A percentile compares a stretch with the other conserved stretches of the same genome.
Conservation (phyloP, 2,113 vertebrate genomes). For the Carassius auratus region DNA sequence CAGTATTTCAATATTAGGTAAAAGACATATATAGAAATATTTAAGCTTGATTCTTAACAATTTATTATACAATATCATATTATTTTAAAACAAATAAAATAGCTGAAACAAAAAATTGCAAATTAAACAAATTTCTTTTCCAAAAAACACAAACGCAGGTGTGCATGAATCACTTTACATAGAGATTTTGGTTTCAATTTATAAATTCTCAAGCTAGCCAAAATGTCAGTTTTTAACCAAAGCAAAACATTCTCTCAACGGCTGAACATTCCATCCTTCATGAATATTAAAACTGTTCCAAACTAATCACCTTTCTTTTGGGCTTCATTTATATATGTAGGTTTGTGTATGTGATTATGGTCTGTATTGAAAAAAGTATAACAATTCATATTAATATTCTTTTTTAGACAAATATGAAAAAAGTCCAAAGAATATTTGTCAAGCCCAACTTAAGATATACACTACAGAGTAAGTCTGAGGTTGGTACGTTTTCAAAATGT, state of each 20-base stretch:
- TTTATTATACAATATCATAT: neutral
- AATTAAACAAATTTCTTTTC: neutral
- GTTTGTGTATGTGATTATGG: neutral
- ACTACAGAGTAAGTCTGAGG: no score
- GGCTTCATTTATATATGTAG: conserved; percentile 14
- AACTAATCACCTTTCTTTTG: neutral
- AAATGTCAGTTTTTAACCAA: conserved; percentile 21
- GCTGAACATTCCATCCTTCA: conserved; percentile 13
- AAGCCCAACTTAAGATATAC: neutral
- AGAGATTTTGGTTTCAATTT: neutral
- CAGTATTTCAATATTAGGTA: neutral
- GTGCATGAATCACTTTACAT: conserved; percentile 4
- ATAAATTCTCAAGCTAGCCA: neutral
- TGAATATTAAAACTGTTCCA: conserved; percentile 34
- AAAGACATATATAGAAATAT: neutral
- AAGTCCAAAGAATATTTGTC: neutral
- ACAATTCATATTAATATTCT: neutral
- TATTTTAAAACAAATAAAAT: conserved; percentile 7
- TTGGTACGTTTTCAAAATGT: neutral
- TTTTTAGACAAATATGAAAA: neutral
- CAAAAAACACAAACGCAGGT: neutral
- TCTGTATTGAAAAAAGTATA: neutral
- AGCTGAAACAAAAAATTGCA: neutral
- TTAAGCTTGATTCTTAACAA: neutral
- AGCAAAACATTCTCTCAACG: conserved; percentile 15